These are phyloP conservation scores for Polydrusus cervinus DNA, from an alignment of 2,888 invertebrate genomes.

Conservation along the genomic window DNA sequence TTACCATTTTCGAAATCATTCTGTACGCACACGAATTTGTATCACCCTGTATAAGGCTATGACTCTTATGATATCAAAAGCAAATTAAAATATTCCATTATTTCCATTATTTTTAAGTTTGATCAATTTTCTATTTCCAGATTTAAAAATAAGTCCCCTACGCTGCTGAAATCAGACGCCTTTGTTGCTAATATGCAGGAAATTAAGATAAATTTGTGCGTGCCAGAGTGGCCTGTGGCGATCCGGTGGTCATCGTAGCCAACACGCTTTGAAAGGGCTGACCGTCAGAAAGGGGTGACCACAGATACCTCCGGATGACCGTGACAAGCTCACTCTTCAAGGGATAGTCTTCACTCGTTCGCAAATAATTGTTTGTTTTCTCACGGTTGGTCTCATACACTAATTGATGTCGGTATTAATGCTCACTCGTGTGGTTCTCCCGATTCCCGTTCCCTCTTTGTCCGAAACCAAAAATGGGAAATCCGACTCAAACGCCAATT, in stretches of 20 bases:
- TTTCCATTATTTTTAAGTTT: too few relatives aligned
- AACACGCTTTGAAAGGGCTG: slow-evolving; percentile 57
- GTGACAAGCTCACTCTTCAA: slow-evolving; percentile 69
- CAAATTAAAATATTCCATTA: too few relatives aligned
- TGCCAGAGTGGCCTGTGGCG: slow-evolving; percentile 56
- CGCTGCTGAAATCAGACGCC: slow-evolving; percentile 24
- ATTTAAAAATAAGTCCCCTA: not conserved
- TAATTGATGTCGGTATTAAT: slow-evolving; percentile 72
- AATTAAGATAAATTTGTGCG: slow-evolving; percentile 68
- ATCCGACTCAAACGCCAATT: slow-evolving; percentile 67
- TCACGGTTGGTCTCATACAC: slow-evolving; percentile 71
- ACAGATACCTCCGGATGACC: slow-evolving; percentile 66
- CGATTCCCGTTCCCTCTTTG: slow-evolving; percentile 65
- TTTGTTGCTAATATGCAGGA: slow-evolving; percentile 64
- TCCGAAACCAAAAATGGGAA: slow-evolving; percentile 67
- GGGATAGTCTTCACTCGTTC: slow-evolving; percentile 67
- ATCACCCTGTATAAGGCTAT: too few relatives aligned
- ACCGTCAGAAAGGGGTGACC: slow-evolving; percentile 57
- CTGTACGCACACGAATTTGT: too few relatives aligned
- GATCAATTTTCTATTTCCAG: too few relatives aligned
- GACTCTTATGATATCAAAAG: too few relatives aligned
- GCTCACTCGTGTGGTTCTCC: slow-evolving; percentile 68
- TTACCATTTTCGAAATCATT: too few relatives aligned
- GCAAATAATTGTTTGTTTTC: slow-evolving; percentile 72
- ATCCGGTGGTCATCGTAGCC: slow-evolving; percentile 58